Conservation (phyloP, 1,140 invertebrate genomes). For the Trichogramma pretiosum region DNA sequence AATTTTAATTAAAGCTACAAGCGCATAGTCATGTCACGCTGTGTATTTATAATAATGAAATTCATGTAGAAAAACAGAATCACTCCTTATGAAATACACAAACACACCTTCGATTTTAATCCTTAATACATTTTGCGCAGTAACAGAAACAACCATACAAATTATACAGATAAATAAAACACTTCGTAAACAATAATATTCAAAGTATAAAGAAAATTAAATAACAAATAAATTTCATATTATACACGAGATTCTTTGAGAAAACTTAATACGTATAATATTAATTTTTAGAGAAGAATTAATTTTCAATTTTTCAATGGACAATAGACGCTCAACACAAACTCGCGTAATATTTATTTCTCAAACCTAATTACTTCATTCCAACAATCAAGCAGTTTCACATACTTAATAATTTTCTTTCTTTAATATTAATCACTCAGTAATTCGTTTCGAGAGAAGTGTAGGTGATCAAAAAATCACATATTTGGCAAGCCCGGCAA, state of each 20-base stretch:
- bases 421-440: conserved; percentile 21
- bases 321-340: too few species aligned
- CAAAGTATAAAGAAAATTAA: conserved; percentile 41
- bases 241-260: too few species aligned
- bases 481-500: conserved; percentile 45
- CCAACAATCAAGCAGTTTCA: too few species aligned
- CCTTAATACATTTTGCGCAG: conserved; percentile 25
- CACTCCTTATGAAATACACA: conserved; percentile 21
- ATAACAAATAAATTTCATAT: conserved; percentile 47
- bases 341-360: too few species aligned
- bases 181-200: conserved; percentile 40
- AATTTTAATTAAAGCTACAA: conserved; percentile 24
- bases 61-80: conserved; percentile 28
- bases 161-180: too few species aligned
- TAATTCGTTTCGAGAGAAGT: conserved; percentile 46
- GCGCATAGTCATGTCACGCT: conserved; percentile 28
- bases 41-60: conserved; percentile 10
- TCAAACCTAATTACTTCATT: too few species aligned
- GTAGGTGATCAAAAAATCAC: conserved; percentile 25
- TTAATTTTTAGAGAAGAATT: too few species aligned
- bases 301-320: too few species aligned
- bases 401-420: too few species aligned
- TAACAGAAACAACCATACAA: too few species aligned
- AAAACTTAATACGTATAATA: too few species aligned
- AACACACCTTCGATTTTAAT: too few species aligned